Evolutionary conservation across 2,113 vertebrate genomes (phyloP), one percentile per base, ranked within the genome.

Genomic region (Rostratula benghalensis): DNA sequence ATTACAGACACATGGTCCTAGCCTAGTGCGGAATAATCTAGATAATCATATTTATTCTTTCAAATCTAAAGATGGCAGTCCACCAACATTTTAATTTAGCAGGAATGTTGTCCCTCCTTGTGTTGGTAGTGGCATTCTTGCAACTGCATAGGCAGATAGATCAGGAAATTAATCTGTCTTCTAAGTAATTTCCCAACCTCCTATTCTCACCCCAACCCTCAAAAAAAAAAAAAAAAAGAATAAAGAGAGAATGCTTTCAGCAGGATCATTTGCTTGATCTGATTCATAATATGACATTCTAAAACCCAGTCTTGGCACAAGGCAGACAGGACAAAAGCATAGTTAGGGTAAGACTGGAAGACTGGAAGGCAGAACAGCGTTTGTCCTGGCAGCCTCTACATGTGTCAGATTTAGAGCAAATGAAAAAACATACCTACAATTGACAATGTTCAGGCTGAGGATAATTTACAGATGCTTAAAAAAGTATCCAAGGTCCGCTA

Each of bases 81-180:
- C 83, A 91, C 65, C 94, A 93, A 96, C 74, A 91, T 70, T 82
- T 90, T 91, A 75, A 95, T 89, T 87, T 78, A 89, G 65, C 56
- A 67, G 51, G 53, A 74, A 75, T 84, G 93, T 84, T 91, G 69
- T 43, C 33, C 33, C 27, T 91, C 77, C 91, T 79, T 82, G 30
- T 69, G 48, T 24, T 65, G 41, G 81, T 81, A 84, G 73, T 76
- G 81, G 77, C 74, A 84, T 95, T 94, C 94, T 94, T 60, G 33
- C 53, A 83, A 93, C 78, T 80, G 78, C 83, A 85, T 53, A 57
- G 77, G 81, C 61, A 94, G 85, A 80, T 23, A 94, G 65, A 73
- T 39, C 94, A 94, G 87, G 81, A 95, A 97, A 95, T 95, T 93
- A 92, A 95, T 94, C 56, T 56, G 43, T 64, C 73, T 89, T 80